Evolutionary conservation across 2,888 invertebrate species (phyloP).

Genomic region (Sminthurinus aureus): DNA sequence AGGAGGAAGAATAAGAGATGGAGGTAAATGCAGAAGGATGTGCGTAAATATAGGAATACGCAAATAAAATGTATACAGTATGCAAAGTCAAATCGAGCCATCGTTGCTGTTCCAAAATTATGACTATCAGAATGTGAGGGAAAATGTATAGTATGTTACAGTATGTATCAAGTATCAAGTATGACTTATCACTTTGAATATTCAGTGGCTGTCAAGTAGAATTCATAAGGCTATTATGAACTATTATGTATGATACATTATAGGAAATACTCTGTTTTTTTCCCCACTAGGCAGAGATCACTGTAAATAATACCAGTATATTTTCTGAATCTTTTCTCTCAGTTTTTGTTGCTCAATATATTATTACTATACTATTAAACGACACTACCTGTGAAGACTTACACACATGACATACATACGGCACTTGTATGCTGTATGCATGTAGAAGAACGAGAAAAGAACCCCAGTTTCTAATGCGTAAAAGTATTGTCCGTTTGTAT

Average conservation of each 20-base stretch:
- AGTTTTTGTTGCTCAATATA: not conserved
- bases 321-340: not conserved
- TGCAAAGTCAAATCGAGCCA: too few species aligned
- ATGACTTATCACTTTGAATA: constrained; percentile 25
- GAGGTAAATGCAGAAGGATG: constrained; percentile 4
- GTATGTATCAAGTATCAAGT: too few species aligned
- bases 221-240: constrained; percentile 8
- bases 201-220: constrained; percentile 14
- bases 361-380: too few species aligned
- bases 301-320: not conserved
- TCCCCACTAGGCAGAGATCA: not conserved
- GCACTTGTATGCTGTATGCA: too few species aligned
- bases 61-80: not conserved
- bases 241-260: not conserved
- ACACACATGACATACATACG: too few species aligned
- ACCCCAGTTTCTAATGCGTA: too few species aligned
- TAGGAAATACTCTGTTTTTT: not conserved
- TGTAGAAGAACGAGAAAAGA: too few species aligned
- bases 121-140: not conserved
- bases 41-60: not conserved
- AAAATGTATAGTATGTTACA: too few species aligned
- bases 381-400: too few species aligned
- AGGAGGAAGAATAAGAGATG: not conserved
- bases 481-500: too few species aligned
- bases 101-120: not conserved